Evolutionary conservation across 92 coral and sea anemone species (phyloP).

Genomic region (Porites cylindrica): DNA sequence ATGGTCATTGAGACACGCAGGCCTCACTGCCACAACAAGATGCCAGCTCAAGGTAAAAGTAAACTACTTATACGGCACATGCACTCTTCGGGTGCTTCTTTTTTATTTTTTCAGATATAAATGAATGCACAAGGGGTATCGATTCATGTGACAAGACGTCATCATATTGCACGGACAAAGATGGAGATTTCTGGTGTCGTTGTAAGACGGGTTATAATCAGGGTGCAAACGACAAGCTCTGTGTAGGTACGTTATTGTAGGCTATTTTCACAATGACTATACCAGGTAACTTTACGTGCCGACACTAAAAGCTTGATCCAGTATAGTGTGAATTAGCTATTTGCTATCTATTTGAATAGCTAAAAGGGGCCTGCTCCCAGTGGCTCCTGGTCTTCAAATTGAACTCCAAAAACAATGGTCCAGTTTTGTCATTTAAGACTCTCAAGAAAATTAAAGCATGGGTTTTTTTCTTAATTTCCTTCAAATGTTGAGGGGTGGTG

Average conservation of each 20-base stretch:
- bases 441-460: no score
- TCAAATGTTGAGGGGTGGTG: no score
- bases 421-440: no score
- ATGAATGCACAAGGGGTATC: constrained; percentile 58
- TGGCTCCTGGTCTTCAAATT: no score
- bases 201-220: constrained; percentile 75
- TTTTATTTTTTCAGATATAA: constrained; percentile 34
- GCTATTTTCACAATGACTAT: neutral
- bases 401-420: no score
- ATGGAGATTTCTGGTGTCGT: constrained; percentile 47
- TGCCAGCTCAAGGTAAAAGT: no score
- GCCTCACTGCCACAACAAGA: no score
- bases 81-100: neutral
- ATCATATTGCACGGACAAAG: constrained; percentile 50
- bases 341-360: no score
- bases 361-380: no score
- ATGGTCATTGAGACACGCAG: no score
- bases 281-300: neutral
- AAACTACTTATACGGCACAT: neutral
- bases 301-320: neutral
- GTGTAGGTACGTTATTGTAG: constrained; percentile 49
- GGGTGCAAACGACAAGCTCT: constrained; percentile 50
- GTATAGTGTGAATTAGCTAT: neutral
- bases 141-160: constrained; percentile 44
- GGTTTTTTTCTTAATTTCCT: no score